phyloP scores from a whole-genome alignment of 1,140 invertebrate genomes.

The Calliphora vicina region DNA sequence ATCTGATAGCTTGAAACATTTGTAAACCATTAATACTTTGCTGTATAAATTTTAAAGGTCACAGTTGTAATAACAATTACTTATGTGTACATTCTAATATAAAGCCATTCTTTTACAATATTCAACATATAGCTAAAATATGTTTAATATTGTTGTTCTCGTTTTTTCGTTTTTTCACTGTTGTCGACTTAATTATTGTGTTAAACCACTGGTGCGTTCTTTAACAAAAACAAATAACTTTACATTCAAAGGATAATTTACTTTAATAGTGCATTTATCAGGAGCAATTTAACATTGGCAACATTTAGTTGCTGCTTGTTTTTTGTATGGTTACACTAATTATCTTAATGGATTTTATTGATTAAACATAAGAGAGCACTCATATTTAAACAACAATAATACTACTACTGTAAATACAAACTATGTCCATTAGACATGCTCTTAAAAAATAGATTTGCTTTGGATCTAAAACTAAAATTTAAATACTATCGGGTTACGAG shows the following conservation, averaged over 20 bases:
- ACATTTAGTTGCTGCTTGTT: neutral
- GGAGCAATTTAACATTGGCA: constrained; percentile 2
- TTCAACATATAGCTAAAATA: too few relatives aligned
- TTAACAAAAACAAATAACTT: neutral
- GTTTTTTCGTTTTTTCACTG: neutral
- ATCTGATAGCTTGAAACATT: too few relatives aligned
- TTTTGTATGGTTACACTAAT: neutral
- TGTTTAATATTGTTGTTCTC: too few relatives aligned
- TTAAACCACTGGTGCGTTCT: neutral
- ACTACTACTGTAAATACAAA: neutral
- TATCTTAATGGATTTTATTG: constrained; percentile 24
- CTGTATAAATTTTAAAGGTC: too few relatives aligned
- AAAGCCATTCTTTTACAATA: too few relatives aligned
- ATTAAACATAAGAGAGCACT: neutral
- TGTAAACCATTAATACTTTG: too few relatives aligned
- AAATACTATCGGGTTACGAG: too few relatives aligned
- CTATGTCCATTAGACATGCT: neutral
- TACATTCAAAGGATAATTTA: constrained; percentile 13
- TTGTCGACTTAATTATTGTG: neutral
- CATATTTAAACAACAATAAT: neutral
- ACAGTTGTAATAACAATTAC: too few relatives aligned
- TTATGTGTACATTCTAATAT: too few relatives aligned
- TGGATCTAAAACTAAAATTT: too few relatives aligned
- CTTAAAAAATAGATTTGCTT: neutral
- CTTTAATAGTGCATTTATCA: constrained; percentile 9